These are phyloP conservation scores for Ranitomeya imitator DNA, from an alignment of 2,113 vertebrate species.

Conservation along the genomic window DNA sequence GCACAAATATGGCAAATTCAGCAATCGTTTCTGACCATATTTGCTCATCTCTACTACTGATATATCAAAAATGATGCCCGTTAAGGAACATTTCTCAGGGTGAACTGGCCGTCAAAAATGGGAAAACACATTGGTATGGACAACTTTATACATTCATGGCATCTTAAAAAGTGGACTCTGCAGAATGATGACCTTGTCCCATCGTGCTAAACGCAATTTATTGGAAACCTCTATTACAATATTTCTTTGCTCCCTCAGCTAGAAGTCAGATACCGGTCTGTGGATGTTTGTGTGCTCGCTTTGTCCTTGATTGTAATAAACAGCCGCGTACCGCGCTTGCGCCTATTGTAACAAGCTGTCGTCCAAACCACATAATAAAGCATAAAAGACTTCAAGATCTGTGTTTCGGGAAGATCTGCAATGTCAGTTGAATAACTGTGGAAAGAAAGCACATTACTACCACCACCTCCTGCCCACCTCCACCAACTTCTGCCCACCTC, in stretches of 20 bases:
- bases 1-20: no score
- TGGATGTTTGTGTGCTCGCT: not conserved
- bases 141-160: no score
- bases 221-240: not conserved
- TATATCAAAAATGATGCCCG: no score
- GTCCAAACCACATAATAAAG: conserved; percentile 16
- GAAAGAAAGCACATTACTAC: no score
- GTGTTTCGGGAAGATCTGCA: not conserved
- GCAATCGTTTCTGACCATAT: no score
- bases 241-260: not conserved
- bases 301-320: conserved; percentile 7
- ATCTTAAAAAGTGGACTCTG: no score
- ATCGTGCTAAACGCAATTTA: not conserved
- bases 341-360: not conserved
- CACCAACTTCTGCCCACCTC: not conserved
- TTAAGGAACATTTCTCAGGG: no score
- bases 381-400: not conserved
- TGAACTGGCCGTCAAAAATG: no score
- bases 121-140: no score
- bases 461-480: not conserved
- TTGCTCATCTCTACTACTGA: no score
- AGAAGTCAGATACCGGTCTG: not conserved
- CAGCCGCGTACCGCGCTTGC: no score
- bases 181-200: no score
- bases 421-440: not conserved